A percentile compares a stretch with the other conserved stretches of the same genome.
Conservation (phyloP, 2,797 vertebrate genomes). For the Stomatorhinus walkeri region DNA sequence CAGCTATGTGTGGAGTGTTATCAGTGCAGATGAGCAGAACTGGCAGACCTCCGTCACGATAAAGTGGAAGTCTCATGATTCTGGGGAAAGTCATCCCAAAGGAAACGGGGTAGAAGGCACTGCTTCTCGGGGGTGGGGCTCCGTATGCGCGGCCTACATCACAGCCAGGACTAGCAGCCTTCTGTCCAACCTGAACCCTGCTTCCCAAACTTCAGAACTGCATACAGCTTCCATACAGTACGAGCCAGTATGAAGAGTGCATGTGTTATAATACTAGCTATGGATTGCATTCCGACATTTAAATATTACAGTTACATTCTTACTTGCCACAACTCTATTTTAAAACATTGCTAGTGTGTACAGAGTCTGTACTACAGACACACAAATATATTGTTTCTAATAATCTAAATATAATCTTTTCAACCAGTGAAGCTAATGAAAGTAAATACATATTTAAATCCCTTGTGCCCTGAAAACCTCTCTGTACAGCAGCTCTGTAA, state of each 20-base stretch:
- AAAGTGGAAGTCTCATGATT: slow-evolving; percentile 37
- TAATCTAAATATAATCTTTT: slow-evolving; percentile 39
- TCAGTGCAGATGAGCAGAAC: slow-evolving; percentile 56
- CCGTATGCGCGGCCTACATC: slow-evolving; percentile 26
- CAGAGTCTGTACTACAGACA: slow-evolving; percentile 33
- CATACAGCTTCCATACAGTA: slow-evolving; percentile 17
- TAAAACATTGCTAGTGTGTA: slow-evolving; percentile 41
- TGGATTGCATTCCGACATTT: slow-evolving; percentile 56
- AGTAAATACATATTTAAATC: slow-evolving; percentile 38
- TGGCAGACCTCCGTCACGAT: slow-evolving; percentile 40
- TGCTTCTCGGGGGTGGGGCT: slow-evolving; percentile 31
- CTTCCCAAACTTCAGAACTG: background rate
- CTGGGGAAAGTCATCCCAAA: slow-evolving; percentile 40
- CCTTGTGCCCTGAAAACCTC: slow-evolving; percentile 48
- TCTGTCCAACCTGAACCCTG: slow-evolving; percentile 9
- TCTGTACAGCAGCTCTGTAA: slow-evolving; percentile 42
- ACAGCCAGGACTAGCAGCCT: slow-evolving; percentile 33
- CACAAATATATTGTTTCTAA: slow-evolving; percentile 33
- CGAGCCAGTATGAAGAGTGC: slow-evolving; percentile 33
- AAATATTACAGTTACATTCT: slow-evolving; percentile 54
- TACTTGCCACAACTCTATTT: slow-evolving; percentile 40
- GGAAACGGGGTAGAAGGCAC: slow-evolving; percentile 51
- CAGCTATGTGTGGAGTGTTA: slow-evolving; percentile 67
- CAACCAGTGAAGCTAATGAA: slow-evolving; percentile 33
- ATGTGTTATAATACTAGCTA: slow-evolving; percentile 48